Percentiles rank a stretch among this genome's conserved stretches.
Conservation (phyloP, 1,140 invertebrate species). For the Paralvinella palmiformis region DNA sequence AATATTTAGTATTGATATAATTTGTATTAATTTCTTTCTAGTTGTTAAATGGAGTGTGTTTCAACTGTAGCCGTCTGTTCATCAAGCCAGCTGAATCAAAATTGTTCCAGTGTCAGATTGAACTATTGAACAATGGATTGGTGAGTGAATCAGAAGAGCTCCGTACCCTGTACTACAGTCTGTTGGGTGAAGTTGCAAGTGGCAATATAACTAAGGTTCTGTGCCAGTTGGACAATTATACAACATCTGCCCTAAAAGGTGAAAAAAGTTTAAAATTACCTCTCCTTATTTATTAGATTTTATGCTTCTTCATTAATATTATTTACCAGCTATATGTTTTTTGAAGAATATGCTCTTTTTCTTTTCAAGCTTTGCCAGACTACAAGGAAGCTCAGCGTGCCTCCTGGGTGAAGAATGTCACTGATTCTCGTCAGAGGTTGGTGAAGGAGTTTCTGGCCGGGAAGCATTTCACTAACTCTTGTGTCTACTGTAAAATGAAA, state of each 20-base stretch:
- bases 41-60: slow-evolving; percentile 58
- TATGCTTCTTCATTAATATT: not conserved
- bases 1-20: not conserved
- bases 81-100: slow-evolving; percentile 26
- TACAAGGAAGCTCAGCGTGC: not conserved
- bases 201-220: slow-evolving; percentile 2
- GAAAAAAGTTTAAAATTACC: not conserved
- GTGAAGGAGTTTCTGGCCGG: not conserved
- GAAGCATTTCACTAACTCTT: slow-evolving; percentile 19
- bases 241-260: slow-evolving; percentile 2
- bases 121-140: slow-evolving; percentile 68
- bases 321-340: not conserved
- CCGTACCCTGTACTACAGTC: slow-evolving; percentile 50
- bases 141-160: slow-evolving; percentile 63
- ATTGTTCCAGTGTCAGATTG: slow-evolving; percentile 66
- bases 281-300: not conserved
- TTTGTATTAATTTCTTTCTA: slow-evolving; percentile 35
- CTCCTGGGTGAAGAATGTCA: not conserved
- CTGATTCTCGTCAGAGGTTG: not conserved
- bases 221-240: slow-evolving; percentile 10
- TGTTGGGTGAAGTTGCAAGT: slow-evolving; percentile 19
- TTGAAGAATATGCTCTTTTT: too few relatives aligned
- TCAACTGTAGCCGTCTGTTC: slow-evolving; percentile 51
- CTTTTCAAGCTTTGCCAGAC: too few relatives aligned
- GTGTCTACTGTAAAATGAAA: slow-evolving; percentile 34